Base-by-base conservation (phyloP, 1,140 invertebrate genomes). In the Maniola jurtina region DNA sequence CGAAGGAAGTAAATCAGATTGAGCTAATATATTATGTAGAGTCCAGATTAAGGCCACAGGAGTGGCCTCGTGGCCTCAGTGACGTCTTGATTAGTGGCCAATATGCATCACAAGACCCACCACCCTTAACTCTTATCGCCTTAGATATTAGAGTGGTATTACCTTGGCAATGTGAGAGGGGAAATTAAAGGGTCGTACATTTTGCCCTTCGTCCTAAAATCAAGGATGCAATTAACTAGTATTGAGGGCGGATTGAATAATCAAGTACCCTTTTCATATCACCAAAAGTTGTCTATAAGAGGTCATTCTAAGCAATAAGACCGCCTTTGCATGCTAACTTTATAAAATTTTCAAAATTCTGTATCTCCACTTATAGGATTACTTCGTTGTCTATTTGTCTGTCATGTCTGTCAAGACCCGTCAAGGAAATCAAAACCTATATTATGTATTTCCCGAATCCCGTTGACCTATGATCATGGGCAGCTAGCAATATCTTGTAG, bases 11-110 rank as follows among this genome's bases (percentile, higher is more conserved):
- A 11, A 42, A 42, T 11, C 40, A 6, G 40, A 50, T 50, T 50
- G 47, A 50, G 47, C 47, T 16, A 50, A 50, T 50, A 50, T 15
- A 50, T 50, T 16, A 50, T 50, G n/a, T 16, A 16, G n/a, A 50
- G 47, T 50, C 14, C 47, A 50, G 47, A 50, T 50, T 50, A 50
- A 50, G 47, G 47, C 47, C 47, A 25, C 47, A 6, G 47, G 47
- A 15, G n/a, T 50, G 47, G 16, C 47, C 47, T 50, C 47, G 47
- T 50, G 47, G 16, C 47, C 47, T 50, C 47, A 25, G 5, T 50
- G 47, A 50, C 47, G 47, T 50, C 47, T 50, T 50, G 47, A 50
- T 50, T 50, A 50, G 47, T 50, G 47, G 9, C 47, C 47, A 50
- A 50, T 50, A 15, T 50, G 47, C 47, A 50, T 50, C 47, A 50